Base-by-base conservation (phyloP, 1,140 invertebrate genomes). In the Drosophila biarmipes region DNA sequence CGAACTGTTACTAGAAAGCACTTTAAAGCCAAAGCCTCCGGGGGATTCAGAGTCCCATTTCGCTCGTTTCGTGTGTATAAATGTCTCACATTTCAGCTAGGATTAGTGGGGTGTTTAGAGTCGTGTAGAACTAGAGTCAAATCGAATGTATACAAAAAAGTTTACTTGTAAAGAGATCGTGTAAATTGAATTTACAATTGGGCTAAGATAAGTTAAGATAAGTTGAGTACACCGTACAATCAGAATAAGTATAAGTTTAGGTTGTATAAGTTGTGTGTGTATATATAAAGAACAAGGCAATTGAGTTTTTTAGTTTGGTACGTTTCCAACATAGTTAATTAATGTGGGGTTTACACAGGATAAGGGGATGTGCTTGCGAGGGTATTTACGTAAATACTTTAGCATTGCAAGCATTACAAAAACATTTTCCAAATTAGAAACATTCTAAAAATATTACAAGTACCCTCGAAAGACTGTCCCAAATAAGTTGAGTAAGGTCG, bases 141-240 rank as follows among this genome's bases (percentile, higher is more conserved):
- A 67, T 78, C 27, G 52, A 66, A 51, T 54, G 49, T 78, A 82
- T 73, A 85, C 66, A 85, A 85, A 85, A 80, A 68, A 54, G 42
- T 53, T 35, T 43, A 37, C 24, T 77, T 56, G 17, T 59, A 64
- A 56, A 80, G 31, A 67, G 40, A 68, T 45, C 38, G 74, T 64
- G 84, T 89, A 89, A 89, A 89, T 89, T 89, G 68, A 87, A 89
- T 89, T 82, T 89, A 89, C 84, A 77, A 61, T 82, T 74, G 68
- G 31, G 51, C 24, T 53, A 53, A 11, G 48, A 31, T 51, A 49
- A 49, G 24, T 59, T 48, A 45, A 27, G 29, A 31, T 38, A 19
- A 61, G 57, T 61, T 38, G n/a, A n/a, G n/a, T n/a, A n/a, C 57
- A 55, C 12, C 21, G 68, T 80, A 49, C 24, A 59, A 71, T 66